A percentile compares a stretch with the other conserved stretches of the same genome.
phyloP scores from a whole-genome alignment of 2,888 invertebrate species.

The Polia nebulosa region DNA sequence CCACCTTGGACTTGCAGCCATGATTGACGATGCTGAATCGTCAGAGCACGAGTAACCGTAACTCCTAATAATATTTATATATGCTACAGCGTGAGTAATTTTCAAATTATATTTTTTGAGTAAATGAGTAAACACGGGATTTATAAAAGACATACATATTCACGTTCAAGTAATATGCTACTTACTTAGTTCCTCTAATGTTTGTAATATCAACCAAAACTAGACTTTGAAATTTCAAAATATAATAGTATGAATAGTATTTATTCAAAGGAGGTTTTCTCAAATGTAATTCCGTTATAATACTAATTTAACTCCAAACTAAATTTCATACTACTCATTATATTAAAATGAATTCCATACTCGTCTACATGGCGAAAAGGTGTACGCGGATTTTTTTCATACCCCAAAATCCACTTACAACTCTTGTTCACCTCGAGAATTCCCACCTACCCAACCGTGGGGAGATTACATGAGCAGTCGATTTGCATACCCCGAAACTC shows the following conservation, averaged over 20 bases:
- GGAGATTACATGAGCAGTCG: constrained; percentile 28
- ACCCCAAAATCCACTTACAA: constrained; percentile 16
- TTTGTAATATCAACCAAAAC: background rate
- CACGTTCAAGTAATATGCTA: no score
- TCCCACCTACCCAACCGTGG: constrained; percentile 1
- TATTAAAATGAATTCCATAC: background rate
- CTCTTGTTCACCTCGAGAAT: constrained; percentile 14
- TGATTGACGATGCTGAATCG: no score
- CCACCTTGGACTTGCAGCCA: no score
- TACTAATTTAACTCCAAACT: background rate
- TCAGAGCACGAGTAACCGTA: no score
- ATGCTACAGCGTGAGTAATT: background rate
- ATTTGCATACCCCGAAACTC: constrained; percentile 45
- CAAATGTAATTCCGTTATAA: background rate
- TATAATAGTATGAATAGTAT: background rate
- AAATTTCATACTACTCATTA: background rate
- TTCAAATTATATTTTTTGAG: no score
- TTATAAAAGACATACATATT: no score
- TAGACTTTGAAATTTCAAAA: background rate
- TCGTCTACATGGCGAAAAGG: background rate
- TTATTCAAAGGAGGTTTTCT: background rate
- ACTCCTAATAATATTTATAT: background rate
- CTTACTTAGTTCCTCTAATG: background rate
- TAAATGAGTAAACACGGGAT: background rate
- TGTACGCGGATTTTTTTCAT: background rate